A percentile compares a stretch with the other conserved stretches of the same genome.
These are phyloP conservation scores for Drosophila kohkoa DNA, from an alignment of 1,140 invertebrate species.

Conservation along the genomic window DNA sequence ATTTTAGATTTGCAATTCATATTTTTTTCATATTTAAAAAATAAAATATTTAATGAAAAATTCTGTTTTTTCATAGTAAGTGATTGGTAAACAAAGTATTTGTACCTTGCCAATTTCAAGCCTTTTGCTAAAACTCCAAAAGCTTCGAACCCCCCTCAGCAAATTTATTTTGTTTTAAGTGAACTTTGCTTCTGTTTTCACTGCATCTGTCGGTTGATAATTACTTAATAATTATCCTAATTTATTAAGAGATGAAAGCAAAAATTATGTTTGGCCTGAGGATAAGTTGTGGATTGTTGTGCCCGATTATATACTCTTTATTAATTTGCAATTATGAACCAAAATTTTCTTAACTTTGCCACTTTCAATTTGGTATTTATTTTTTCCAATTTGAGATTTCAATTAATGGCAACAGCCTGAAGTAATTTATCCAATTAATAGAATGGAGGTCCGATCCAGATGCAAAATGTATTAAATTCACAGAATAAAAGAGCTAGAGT, in stretches of 20 bases:
- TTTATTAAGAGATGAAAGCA: slow-evolving; percentile 36
- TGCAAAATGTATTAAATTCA: background rate
- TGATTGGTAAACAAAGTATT: too few species aligned
- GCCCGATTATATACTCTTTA: slow-evolving; percentile 5
- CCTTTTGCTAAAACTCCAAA: background rate
- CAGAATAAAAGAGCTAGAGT: background rate
- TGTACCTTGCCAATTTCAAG: too few species aligned
- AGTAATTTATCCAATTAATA: slow-evolving; percentile 27
- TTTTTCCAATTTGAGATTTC: slow-evolving; percentile 15
- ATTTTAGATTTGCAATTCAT: too few species aligned
- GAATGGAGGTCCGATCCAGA: background rate
- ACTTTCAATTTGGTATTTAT: background rate
- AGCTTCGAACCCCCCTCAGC: background rate
- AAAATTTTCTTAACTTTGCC: slow-evolving; percentile 12
- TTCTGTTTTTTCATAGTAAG: too few species aligned
- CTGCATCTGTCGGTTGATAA: slow-evolving; percentile 44
- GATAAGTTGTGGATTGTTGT: background rate
- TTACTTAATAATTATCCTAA: slow-evolving; percentile 31
- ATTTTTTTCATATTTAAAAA: too few species aligned
- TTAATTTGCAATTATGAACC: slow-evolving; percentile 24
- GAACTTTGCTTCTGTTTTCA: slow-evolving; percentile 17
- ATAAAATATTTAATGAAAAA: too few species aligned
- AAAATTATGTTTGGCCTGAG: slow-evolving; percentile 18
- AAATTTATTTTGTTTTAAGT: slow-evolving; percentile 1
- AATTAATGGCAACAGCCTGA: slow-evolving; percentile 27